Conservation (phyloP, 2,113 vertebrate species). For the Chaenogobius annularis region DNA sequence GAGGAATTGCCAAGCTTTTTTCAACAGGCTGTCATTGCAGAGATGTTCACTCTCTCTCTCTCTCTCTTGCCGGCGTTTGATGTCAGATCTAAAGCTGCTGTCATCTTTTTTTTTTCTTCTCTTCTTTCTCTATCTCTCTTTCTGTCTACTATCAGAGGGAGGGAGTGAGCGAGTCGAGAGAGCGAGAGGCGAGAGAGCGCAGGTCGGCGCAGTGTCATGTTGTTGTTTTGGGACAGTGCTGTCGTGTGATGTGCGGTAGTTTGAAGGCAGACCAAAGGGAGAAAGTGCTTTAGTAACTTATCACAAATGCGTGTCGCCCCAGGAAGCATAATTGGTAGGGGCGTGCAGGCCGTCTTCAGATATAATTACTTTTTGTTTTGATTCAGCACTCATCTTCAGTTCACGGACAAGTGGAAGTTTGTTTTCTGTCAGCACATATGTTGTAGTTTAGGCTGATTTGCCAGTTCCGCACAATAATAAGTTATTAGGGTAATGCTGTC, state of each 20-base stretch:
- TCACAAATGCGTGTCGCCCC: conserved; percentile 54
- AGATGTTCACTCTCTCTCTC: conserved; percentile 68
- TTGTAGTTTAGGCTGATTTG: conserved; percentile 20
- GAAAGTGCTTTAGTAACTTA: conserved; percentile 55
- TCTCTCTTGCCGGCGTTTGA: conserved; percentile 66
- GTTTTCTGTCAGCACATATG: not conserved
- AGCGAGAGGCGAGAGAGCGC: conserved; percentile 55
- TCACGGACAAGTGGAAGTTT: not conserved
- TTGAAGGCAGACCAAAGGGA: conserved; percentile 69
- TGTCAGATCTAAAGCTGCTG: conserved; percentile 76
- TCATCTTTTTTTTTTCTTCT: conserved; percentile 57
- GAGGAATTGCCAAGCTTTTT: conserved; percentile 57
- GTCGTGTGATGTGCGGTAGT: conserved; percentile 69
- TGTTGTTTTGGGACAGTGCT: conserved; percentile 69
- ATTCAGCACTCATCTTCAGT: not conserved
- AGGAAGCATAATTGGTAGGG: conserved; percentile 35
- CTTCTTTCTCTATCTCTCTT: not conserved
- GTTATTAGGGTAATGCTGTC: not conserved
- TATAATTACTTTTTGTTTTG: not conserved
- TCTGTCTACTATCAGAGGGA: not conserved
- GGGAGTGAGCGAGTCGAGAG: not conserved
- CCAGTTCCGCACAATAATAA: conserved; percentile 5
- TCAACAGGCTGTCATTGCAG: conserved; percentile 68
- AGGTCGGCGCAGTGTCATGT: conserved; percentile 69
- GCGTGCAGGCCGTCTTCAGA: not conserved